Percentiles rank a stretch among this genome's conserved stretches.
These are phyloP conservation scores for Amazona finschi DNA, from an alignment of 2,797 vertebrate genomes.

Conservation along the genomic window DNA sequence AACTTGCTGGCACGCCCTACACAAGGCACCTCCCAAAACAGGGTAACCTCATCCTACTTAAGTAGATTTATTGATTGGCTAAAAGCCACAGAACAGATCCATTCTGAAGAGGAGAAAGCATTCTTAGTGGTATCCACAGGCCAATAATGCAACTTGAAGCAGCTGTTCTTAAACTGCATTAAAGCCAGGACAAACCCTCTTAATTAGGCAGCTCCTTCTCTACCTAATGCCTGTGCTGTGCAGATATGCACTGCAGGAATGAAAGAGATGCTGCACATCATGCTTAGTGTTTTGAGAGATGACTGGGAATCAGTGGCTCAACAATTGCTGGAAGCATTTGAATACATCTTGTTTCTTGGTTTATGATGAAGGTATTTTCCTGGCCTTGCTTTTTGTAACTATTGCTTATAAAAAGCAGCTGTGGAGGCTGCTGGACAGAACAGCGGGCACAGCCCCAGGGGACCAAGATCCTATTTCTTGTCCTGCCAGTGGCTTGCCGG, in stretches of 20 bases:
- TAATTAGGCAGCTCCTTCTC: constrained; percentile 5
- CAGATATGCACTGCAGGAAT: constrained; percentile 3
- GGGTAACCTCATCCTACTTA: neutral
- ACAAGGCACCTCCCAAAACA: neutral
- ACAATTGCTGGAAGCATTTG: constrained; percentile 2
- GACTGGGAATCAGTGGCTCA: neutral
- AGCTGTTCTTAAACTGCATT: constrained; percentile 14
- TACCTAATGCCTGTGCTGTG: neutral
- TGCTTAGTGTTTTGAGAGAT: neutral
- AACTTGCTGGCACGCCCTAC: neutral
- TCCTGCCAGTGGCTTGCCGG: neutral
- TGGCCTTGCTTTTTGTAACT: neutral
- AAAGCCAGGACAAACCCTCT: neutral
- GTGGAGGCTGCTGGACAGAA: neutral
- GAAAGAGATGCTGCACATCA: neutral
- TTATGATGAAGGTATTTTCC: neutral
- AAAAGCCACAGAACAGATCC: neutral
- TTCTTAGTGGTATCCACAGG: neutral
- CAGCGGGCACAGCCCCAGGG: neutral
- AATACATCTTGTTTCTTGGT: constrained; percentile 1
- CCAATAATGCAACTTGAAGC: constrained; percentile 1
- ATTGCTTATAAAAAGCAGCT: neutral
- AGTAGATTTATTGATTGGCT: constrained; percentile 5
- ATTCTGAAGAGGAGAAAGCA: neutral
- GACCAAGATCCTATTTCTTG: neutral